These are phyloP conservation scores for Actinopyga echinites DNA, from an alignment of 53 echinoderm and acorn worm genomes.

Conservation along the genomic window DNA sequence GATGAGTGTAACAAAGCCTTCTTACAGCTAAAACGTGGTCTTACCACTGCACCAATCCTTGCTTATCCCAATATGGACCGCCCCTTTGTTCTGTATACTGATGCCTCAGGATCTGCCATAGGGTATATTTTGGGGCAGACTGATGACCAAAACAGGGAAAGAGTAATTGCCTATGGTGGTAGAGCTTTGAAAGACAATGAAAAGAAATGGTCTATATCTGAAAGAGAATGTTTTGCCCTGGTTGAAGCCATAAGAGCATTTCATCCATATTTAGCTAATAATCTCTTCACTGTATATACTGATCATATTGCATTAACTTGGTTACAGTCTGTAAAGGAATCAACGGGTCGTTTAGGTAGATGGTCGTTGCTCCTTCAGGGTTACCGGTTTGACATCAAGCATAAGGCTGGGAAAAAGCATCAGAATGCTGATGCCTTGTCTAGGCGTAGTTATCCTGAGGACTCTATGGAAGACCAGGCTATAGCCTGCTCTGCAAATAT, in stretches of 20 bases:
- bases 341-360: constrained; percentile 28
- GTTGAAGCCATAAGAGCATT: constrained; percentile 7
- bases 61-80: constrained; percentile 55
- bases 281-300: constrained; percentile 23
- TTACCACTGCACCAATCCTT: constrained; percentile 40
- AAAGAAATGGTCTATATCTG: constrained; percentile 18
- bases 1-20: constrained; percentile 56
- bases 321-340: constrained; percentile 26
- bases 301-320: constrained; percentile 28
- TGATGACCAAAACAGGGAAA: neutral
- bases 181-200: constrained; percentile 12
- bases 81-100: constrained; percentile 31
- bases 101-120: constrained; percentile 37
- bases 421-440: constrained; percentile 33
- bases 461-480: neutral
- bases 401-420: constrained; percentile 26
- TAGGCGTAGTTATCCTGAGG: neutral
- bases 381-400: constrained; percentile 19
- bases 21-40: neutral
- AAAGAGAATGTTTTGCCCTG: constrained; percentile 32
- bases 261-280: constrained; percentile 24
- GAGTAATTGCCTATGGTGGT: constrained; percentile 33
- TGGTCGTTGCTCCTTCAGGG: constrained; percentile 17
- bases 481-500: neutral
- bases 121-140: constrained; percentile 46